Percentiles rank a stretch among this genome's conserved stretches.
These are phyloP conservation scores for Apodemia duryi DNA, from an alignment of 2,888 invertebrate species.

Conservation along the genomic window DNA sequence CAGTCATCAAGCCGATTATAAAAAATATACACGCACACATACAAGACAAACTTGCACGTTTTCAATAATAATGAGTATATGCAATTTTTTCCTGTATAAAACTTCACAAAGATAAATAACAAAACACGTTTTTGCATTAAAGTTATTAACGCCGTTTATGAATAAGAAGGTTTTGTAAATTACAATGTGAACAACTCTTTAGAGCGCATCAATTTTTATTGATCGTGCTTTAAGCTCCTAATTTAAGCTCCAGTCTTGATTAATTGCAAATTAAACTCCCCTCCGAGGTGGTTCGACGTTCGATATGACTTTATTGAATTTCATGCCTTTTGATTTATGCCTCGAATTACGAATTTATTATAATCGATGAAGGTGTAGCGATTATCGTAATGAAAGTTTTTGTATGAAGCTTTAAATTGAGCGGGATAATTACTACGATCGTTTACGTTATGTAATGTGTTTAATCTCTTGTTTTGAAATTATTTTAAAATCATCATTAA, in stretches of 20 bases:
- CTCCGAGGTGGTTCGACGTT: conserved; percentile 60
- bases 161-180: conserved; percentile 1
- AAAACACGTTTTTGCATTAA: neutral
- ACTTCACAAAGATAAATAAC: neutral
- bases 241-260: conserved; percentile 63
- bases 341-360: conserved; percentile 65
- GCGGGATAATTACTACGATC: conserved; percentile 11
- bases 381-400: conserved; percentile 22
- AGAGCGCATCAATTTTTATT: conserved; percentile 52
- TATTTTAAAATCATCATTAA: neutral
- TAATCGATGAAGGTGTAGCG: conserved; percentile 32
- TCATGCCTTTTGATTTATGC: conserved; percentile 70
- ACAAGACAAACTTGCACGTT: too few species aligned
- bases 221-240: conserved; percentile 61
- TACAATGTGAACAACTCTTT: conserved; percentile 31
- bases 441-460: conserved; percentile 16
- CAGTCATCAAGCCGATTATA: too few species aligned
- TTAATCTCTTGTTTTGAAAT: conserved; percentile 9
- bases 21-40: too few species aligned
- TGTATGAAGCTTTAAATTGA: conserved; percentile 16
- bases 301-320: conserved; percentile 77
- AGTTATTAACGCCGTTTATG: neutral
- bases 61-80: too few species aligned
- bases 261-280: conserved; percentile 76
- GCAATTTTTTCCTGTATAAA: too few species aligned